Percentiles rank a stretch among this genome's conserved stretches.
These are phyloP conservation scores for Bhutanitis thaidina DNA, from an alignment of 2,888 invertebrate genomes.

Conservation along the genomic window DNA sequence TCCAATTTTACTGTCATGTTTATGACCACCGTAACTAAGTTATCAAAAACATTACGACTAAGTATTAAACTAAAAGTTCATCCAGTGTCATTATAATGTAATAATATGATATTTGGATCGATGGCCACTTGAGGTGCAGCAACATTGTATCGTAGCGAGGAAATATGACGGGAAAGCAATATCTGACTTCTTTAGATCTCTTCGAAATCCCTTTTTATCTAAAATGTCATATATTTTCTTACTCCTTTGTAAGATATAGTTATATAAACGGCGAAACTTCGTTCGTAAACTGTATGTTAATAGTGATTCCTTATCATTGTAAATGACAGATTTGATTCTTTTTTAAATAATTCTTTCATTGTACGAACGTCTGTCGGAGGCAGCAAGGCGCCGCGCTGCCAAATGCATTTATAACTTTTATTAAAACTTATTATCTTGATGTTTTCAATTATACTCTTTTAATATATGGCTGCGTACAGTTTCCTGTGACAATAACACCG, in stretches of 20 bases:
- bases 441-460: slow-evolving; percentile 25
- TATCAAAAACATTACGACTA: neutral
- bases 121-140: neutral
- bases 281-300: neutral
- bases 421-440: slow-evolving; percentile 23
- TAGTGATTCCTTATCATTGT: neutral
- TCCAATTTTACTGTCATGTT: slow-evolving; percentile 20
- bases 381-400: neutral
- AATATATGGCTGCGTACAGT: slow-evolving; percentile 15
- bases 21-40: slow-evolving; percentile 2
- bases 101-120: neutral
- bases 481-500: neutral
- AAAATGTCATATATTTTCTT: slow-evolving; percentile 14
- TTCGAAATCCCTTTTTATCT: slow-evolving; percentile 5
- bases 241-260: slow-evolving; percentile 8
- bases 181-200: neutral
- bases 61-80: neutral
- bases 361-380: neutral
- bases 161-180: neutral
- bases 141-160: neutral
- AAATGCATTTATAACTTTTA: slow-evolving; percentile 17
- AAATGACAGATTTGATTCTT: neutral
- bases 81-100: neutral
- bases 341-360: neutral
- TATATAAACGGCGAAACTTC: neutral